Conservation (phyloP, 2,113 vertebrate species). For the Poeciliopsis prolifica region DNA sequence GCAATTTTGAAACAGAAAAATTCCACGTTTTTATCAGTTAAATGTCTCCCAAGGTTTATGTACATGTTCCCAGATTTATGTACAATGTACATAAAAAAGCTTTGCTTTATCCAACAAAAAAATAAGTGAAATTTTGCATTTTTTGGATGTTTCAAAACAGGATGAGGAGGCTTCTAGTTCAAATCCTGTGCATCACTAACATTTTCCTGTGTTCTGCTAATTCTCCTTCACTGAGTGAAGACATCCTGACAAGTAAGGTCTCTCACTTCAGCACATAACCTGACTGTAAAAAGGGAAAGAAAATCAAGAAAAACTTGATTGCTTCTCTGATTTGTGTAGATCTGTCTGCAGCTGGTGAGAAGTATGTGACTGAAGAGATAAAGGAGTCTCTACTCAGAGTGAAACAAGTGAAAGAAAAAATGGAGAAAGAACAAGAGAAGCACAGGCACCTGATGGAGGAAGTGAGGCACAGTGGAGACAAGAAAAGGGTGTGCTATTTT, state of each 20-base stretch:
- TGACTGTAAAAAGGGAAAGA: not conserved
- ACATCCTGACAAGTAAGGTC: slow-evolving; percentile 75
- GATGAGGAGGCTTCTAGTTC: slow-evolving; percentile 76
- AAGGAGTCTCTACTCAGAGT: slow-evolving; percentile 83
- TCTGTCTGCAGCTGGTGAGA: slow-evolving; percentile 79
- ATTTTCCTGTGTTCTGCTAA: slow-evolving; percentile 65
- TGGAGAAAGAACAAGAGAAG: slow-evolving; percentile 84
- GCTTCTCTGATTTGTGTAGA: slow-evolving; percentile 55
- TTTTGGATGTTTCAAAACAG: slow-evolving; percentile 37
- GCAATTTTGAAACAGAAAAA: too few species aligned
- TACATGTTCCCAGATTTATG: too few species aligned
- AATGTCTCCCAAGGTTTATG: too few species aligned
- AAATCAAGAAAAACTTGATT: not conserved
- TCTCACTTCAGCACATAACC: not conserved
- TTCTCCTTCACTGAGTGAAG: slow-evolving; percentile 58
- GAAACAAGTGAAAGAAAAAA: slow-evolving; percentile 85
- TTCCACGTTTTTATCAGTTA: too few species aligned
- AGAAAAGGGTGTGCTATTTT: slow-evolving; percentile 78
- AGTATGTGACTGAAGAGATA: slow-evolving; percentile 79
- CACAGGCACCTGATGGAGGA: slow-evolving; percentile 82
- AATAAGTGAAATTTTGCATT: not conserved
- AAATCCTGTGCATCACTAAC: slow-evolving; percentile 61
- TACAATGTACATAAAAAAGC: too few species aligned
- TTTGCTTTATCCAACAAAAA: not conserved
- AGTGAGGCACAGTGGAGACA: slow-evolving; percentile 83